These are phyloP conservation scores for Coremacera marginata DNA, from an alignment of 2,888 invertebrate genomes.

Conservation along the genomic window DNA sequence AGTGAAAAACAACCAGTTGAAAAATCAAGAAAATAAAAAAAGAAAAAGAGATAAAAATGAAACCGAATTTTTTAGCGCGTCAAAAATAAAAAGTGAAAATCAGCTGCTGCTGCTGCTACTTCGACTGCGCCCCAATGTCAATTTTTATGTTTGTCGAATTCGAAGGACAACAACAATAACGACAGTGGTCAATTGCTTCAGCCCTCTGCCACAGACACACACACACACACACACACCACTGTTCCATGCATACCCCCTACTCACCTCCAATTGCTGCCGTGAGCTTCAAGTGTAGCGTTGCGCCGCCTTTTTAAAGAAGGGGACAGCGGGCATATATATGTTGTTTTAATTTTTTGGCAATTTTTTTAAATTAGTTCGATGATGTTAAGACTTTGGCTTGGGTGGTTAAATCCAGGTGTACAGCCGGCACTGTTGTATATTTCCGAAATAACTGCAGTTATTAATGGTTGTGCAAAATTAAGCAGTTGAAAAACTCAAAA, in stretches of 20 bases:
- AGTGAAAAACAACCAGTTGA: background rate
- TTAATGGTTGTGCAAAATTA: too few relatives aligned
- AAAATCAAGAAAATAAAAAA: background rate
- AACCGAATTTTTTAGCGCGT: conserved; percentile 27
- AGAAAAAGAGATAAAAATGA: conserved; percentile 14
- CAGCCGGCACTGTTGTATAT: too few relatives aligned
- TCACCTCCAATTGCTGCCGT: background rate
- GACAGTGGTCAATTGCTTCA: conserved; percentile 28
- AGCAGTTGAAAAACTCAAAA: too few relatives aligned
- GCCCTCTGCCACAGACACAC: background rate
- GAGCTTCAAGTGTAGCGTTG: too few relatives aligned
- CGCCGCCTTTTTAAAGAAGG: too few relatives aligned
- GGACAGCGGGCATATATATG: background rate
- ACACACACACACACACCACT: background rate
- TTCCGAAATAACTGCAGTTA: too few relatives aligned
- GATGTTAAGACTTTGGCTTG: background rate
- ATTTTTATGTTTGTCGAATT: conserved; percentile 13
- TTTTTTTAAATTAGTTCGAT: conserved; percentile 28
- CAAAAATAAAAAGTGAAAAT: conserved; percentile 38
- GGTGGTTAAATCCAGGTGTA: too few relatives aligned
- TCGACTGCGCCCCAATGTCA: background rate
- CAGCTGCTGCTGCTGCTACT: conserved; percentile 2
- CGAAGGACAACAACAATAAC: conserved; percentile 8
- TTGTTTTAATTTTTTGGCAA: conserved; percentile 28
- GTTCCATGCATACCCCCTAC: too few relatives aligned